Evolutionary conservation across 2,113 vertebrate genomes (phyloP), one percentile per base, ranked within the genome.

Genomic region (Oplegnathus fasciatus): DNA sequence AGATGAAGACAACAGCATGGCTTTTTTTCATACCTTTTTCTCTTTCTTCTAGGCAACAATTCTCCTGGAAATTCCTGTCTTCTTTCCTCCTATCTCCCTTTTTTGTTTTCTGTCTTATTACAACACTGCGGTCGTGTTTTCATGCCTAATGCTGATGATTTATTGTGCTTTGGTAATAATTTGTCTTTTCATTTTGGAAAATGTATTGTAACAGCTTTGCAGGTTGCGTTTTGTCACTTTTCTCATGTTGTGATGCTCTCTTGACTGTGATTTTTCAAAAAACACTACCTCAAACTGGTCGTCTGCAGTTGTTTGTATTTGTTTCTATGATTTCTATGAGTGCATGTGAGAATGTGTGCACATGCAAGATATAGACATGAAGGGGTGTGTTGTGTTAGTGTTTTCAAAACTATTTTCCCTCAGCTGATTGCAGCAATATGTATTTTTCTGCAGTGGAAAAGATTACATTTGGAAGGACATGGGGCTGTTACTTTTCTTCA

Each of bases 21-120:
- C 55, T 3, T 34, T 74, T 48, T 57, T 75, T 67, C 68, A 65
- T 61, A 40, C 22, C 3, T 2, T 34, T 85, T 69, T 80, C 44
- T 89, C 28, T 90, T 89, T 85, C 80, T 71, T 87, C 88, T 89
- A 94, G 94, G 93, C 85, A 28, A 28, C 30, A 40, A 9, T 20
- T 58, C 34, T 82, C 58, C 71, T 60, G 84, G 67, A 88, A 76
- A 77, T 34, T 9, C 30, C 18, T 61, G 24, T 46, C 1, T 54
- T 30, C n/a, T 44, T 28, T 70, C 58, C n/a, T 9, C 7, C 54
- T 65, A 32, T 26, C 55, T 80, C 44, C 26, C n/a, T 60, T n/a
- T 69, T 34, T 70, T n/a, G 15, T 34, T 81, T 26, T 71, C 8
- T 44, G 50, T 50, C 22, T 44, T 57, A 15, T 75, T 48, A 9